Conservation (phyloP, 2,797 vertebrate genomes). For the Vipera ursinii region DNA sequence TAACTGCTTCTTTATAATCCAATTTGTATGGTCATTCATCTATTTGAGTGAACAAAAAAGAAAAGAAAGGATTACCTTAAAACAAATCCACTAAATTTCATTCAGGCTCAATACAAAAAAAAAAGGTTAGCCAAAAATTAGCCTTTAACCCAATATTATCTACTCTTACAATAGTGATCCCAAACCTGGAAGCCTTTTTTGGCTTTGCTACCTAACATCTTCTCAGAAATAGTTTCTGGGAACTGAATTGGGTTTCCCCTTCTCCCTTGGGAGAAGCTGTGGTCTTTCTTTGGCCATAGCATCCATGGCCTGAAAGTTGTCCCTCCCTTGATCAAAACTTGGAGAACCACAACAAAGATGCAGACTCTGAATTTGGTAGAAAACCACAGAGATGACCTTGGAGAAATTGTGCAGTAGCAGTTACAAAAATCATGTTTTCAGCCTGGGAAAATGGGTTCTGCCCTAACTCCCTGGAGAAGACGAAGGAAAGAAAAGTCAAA, state of each 20-base stretch:
- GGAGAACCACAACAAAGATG: background rate
- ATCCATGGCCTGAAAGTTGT: background rate
- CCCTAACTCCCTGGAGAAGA: background rate
- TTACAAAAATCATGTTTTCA: background rate
- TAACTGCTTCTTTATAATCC: background rate
- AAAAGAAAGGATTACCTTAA: background rate
- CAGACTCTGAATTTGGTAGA: background rate
- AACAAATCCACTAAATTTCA: background rate
- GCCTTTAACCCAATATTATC: background rate
- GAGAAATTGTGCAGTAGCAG: background rate
- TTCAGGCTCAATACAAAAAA: background rate
- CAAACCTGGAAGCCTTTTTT: background rate
- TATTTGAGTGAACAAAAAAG: background rate
- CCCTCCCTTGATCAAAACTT: background rate
- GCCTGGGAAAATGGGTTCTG: background rate
- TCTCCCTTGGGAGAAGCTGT: background rate
- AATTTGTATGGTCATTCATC: background rate
- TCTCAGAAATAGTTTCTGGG: background rate
- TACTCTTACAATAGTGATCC: background rate
- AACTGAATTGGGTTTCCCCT: background rate
- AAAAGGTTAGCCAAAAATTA: background rate
- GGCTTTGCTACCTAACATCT: background rate
- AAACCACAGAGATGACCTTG: background rate
- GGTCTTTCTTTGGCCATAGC: background rate
- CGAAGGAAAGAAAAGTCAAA: background rate